Evolutionary conservation across 2,113 vertebrate genomes (phyloP).

Genomic region (Motacilla alba): DNA sequence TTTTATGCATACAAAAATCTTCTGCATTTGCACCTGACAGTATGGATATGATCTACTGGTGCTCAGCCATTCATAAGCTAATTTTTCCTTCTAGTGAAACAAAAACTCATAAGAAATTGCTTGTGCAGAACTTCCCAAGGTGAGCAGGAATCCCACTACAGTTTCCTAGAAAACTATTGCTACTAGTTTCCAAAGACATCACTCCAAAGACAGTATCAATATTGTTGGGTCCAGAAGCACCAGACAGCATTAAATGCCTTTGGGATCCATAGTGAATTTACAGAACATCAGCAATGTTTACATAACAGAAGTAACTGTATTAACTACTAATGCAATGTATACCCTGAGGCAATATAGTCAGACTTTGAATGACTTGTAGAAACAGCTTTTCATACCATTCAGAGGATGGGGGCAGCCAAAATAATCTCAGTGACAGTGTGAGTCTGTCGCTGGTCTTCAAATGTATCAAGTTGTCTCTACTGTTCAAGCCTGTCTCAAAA

Average conservation of each 20-base stretch:
- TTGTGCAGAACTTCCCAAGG: not conserved
- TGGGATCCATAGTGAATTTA: not conserved
- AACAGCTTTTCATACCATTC: not conserved
- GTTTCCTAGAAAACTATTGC: not conserved
- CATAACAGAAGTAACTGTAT: not conserved
- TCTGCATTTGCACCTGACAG: not conserved
- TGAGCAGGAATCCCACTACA: not conserved
- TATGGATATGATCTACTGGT: not conserved
- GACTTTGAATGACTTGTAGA: not conserved
- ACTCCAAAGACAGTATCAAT: not conserved
- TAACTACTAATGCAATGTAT: not conserved
- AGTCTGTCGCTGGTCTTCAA: conserved; percentile 12
- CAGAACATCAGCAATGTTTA: not conserved
- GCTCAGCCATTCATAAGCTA: not conserved
- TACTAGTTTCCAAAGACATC: not conserved
- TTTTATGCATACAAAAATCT: not conserved
- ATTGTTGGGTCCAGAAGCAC: not conserved
- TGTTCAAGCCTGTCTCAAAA: not conserved
- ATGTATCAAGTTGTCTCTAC: not conserved
- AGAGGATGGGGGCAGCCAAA: not conserved
- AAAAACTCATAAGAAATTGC: not conserved
- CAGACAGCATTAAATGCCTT: not conserved
- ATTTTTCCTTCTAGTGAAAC: not conserved
- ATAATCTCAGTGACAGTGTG: conserved; percentile 1
- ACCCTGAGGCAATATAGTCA: not conserved